Base-by-base conservation (phyloP, 2,113 vertebrate genomes). In the Bagarius yarrelli region DNA sequence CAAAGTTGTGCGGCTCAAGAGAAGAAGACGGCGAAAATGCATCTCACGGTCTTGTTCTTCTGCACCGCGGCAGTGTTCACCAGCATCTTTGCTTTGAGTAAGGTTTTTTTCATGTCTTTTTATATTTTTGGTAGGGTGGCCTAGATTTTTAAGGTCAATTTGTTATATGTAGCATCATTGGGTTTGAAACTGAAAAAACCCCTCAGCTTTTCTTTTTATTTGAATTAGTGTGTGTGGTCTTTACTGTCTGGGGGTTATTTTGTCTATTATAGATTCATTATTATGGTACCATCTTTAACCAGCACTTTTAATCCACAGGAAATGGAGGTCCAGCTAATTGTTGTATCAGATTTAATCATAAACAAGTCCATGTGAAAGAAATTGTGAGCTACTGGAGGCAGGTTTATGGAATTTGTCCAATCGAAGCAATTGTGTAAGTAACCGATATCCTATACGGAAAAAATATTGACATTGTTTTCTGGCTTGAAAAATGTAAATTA, bases 401-500 rank as follows among this genome's bases (percentile, higher is more conserved):
- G 81, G 0, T 18, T 8, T 72, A 74, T 56, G 74, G 8, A 16
- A 0, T 3, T 21, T 93, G 91, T 81, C 1, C 1, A 30, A 52
- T 89, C 67, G 14, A 0, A 11, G 89, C 87, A 11, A 2, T 91
- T 34, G 0, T 21, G 91, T 92, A 88, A 89, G 91, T 92, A 0
- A 1, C 18, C 23, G 2, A 19, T 15, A 8, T 12, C 25, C 27
- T 82, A 23, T 16, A 21, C 21, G 36, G 18, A 25, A 2, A 67
- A 16, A 5, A n/a, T n/a, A n/a, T n/a, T n/a, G n/a, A n/a, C n/a
- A n/a, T 11, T 47, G 6, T 6, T 40, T 40, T 40, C 3, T 40
- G 3, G 3, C 6, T 40, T 40, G 6, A 6, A 3, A 40, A 40
- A 40, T 4, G 6, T 4, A 40, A 40, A 40, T 4, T 4, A 40